These are phyloP conservation scores for Cichlasoma orientale DNA, from an alignment of 2,797 vertebrate species.

Conservation along the genomic window DNA sequence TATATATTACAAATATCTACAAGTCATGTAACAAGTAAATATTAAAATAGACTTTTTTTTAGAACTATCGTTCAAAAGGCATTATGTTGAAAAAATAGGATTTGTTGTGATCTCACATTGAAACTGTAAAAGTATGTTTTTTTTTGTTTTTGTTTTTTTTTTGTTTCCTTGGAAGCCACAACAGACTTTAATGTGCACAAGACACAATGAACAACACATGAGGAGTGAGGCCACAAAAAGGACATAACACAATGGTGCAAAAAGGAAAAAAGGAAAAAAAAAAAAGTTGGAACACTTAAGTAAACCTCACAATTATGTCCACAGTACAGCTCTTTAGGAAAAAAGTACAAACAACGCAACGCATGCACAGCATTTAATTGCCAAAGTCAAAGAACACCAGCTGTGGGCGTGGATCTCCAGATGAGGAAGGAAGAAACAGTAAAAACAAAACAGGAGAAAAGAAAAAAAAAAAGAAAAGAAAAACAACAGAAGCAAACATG, in stretches of 20 bases:
- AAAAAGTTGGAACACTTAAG: slow-evolving; percentile 80
- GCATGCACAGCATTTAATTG: slow-evolving; percentile 92
- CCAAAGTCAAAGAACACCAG: slow-evolving; percentile 83
- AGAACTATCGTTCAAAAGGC: slow-evolving; percentile 97
- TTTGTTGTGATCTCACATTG: slow-evolving; percentile 90
- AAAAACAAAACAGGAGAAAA: slow-evolving; percentile 34
- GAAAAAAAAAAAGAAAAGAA: slow-evolving; percentile 46
- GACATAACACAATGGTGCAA: slow-evolving; percentile 77
- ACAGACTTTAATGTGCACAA: slow-evolving; percentile 83
- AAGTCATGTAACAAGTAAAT: slow-evolving; percentile 96
- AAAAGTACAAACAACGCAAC: slow-evolving; percentile 84
- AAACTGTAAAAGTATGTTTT: slow-evolving; percentile 84
- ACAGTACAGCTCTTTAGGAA: slow-evolving; percentile 81
- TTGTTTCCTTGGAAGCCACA: slow-evolving; percentile 80
- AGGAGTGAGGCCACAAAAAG: slow-evolving; percentile 74
- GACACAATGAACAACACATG: slow-evolving; percentile 84
- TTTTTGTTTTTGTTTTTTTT: slow-evolving; percentile 20
- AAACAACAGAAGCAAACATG: slow-evolving; percentile 84
- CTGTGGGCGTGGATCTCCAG: slow-evolving; percentile 82
- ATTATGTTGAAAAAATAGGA: slow-evolving; percentile 94
- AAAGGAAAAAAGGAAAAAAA: slow-evolving; percentile 29
- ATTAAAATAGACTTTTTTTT: slow-evolving; percentile 99
- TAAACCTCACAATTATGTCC: slow-evolving; percentile 81
- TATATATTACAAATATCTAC: slow-evolving; percentile 99
- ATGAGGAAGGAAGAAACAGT: slow-evolving; percentile 67